phyloP scores from a whole-genome alignment of 2,888 invertebrate species.

The Endotricha flammealis region DNA sequence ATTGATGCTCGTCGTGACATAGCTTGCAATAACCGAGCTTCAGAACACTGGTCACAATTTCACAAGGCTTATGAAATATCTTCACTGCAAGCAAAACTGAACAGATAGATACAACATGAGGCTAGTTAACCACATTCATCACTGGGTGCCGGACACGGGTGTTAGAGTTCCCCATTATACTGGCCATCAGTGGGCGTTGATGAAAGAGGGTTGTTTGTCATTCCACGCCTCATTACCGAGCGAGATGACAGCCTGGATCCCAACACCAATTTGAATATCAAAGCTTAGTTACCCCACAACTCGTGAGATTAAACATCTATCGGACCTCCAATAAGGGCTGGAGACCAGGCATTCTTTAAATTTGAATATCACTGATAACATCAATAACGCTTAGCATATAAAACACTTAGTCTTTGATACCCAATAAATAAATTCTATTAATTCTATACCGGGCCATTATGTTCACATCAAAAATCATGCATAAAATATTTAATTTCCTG shows the following conservation, averaged over 20 bases:
- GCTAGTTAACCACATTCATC: conserved; percentile 23
- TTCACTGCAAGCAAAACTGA: background rate
- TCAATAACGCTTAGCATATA: conserved; percentile 24
- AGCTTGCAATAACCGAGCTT: no score
- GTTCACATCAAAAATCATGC: no score
- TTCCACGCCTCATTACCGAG: conserved; percentile 46
- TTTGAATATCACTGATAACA: conserved; percentile 19
- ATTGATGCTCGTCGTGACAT: no score
- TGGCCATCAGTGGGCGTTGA: conserved; percentile 52
- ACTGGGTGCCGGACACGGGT: conserved; percentile 31
- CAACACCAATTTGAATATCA: conserved; percentile 51
- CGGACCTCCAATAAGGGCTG: conserved; percentile 26
- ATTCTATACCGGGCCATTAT: no score
- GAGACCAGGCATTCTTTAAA: conserved; percentile 26
- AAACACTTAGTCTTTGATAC: conserved; percentile 1
- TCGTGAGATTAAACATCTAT: conserved; percentile 30
- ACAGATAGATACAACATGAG: background rate
- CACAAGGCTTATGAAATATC: no score
- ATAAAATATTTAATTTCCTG: no score
- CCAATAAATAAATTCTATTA: no score
- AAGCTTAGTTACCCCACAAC: conserved; percentile 30
- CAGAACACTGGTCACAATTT: no score
- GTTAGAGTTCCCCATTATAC: conserved; percentile 34
- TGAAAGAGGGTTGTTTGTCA: conserved; percentile 59
- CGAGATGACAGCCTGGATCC: conserved; percentile 36